Base-by-base conservation (phyloP, 2,797 vertebrate species). In the Dendrocincla tyrannina region DNA sequence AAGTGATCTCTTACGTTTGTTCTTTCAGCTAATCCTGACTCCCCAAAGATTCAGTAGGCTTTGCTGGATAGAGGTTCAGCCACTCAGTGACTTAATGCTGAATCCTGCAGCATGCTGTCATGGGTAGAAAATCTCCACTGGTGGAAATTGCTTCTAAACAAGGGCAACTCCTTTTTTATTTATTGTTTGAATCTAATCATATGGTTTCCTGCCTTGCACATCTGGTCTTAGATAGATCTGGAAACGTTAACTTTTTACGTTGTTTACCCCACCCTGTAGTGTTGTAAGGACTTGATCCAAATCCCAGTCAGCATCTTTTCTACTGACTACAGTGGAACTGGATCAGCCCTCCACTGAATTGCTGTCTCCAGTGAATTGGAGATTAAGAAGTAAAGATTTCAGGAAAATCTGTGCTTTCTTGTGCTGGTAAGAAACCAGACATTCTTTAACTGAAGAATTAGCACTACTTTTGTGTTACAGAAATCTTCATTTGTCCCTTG, bases 151-250 rank as follows among this genome's bases (percentile, higher is more conserved):
- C 49, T 82, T 97, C 95, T 97, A 93, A 88, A 96, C 93, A 96
- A 97, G 87, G 85, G 89, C 64, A 86, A 92, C 64, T 91, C 91
- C 91, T 95, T 76, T 90, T 94, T 93, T 89, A 96, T 96, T 95
- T 96, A 94, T 88, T 96, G 85, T 95, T 97, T 85, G 39, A 78
- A 92, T 81, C 42, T 87, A 88, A 81, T 81, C 86, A 33, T 63
- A 95, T 84, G 80, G 85, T 95, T 95, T 96, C 92, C 93, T 94
- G 91, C 76, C 60, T 88, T 95, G 56, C 69, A 89, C 91, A 96
- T 97, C 92, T 97, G 95, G 80, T 95, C 86, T 58, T 62, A 92
- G 72, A 96, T 58, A 94, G 96, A 93, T 95, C 91, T 96, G 96
- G 73, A 97, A 97, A 95, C 1, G 72, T 95, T 97, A 93, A 59